Base-by-base conservation (phyloP, 1,140 invertebrate species). In the Polypedilum vanderplanki region DNA sequence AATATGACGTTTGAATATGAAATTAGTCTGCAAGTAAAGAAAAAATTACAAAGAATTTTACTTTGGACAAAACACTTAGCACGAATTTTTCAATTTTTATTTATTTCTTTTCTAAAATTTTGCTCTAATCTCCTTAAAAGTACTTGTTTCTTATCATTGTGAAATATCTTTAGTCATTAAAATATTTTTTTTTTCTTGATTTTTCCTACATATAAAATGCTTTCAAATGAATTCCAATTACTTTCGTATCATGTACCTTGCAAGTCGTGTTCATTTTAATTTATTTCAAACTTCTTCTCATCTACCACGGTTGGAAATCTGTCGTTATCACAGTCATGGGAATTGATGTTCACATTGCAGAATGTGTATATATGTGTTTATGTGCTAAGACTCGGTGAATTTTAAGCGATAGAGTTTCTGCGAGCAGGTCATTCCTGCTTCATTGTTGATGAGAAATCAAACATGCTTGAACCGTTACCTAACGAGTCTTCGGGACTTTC, bases 401-500 rank as follows among this genome's bases (percentile, higher is more conserved):
- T 70, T 70, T 70, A 70, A 18, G 65, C 17, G 18, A 70, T 18
- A 18, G 65, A 70, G 18, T 22, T 70, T 70, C 17, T n/a, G 17
- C 65, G 65, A 70, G 17, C 20, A 10, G 65, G 65, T 70, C 65
- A 70, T 70, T 70, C 65, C 9, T 70, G 65, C 20, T 70, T 70
- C 65, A 70, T 70, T 70, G 65, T 18, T 70, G 65, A 70, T 70
- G 65, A 10, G 65, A 18, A 70, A 70, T 70, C 65, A 70, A 70
- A 70, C 65, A 70, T 70, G 10, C 65, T 70, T 3, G 65, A 70
- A 20, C 65, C 65, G 10, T 70, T 70, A 17, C 65, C 65, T 40
- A 81, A 78, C 1, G 77, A 80, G 1, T 79, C 81, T 41, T 79
- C 81, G 0, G 81, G 81, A 77, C 81, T 82, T 73, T 82, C 88